Evolutionary conservation across 2,113 vertebrate species (phyloP).

Genomic region (Pogona vitticeps): DNA sequence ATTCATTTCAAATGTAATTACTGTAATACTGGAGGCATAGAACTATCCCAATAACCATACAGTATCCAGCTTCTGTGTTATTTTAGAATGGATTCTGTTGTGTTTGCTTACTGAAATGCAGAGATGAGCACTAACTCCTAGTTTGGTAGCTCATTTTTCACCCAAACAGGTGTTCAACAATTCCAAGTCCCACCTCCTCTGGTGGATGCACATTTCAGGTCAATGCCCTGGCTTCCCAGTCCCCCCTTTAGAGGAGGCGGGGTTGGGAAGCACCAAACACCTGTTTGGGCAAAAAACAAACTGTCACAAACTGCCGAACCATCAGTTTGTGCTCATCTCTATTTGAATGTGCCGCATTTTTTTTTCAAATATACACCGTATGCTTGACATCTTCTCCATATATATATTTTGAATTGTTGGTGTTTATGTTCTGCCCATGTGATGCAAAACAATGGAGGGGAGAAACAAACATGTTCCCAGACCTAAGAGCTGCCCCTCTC

Average conservation of each 20-base stretch:
- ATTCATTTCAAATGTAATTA: not conserved
- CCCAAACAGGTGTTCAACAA: too few species aligned
- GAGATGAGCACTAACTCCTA: too few species aligned
- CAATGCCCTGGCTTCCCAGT: too few species aligned
- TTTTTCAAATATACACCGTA: not conserved
- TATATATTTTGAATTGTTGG: not conserved
- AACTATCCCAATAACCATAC: not conserved
- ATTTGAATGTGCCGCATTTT: too few species aligned
- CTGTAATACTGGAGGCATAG: not conserved
- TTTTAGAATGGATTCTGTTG: not conserved
- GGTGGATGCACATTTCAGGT: too few species aligned
- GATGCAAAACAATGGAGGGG: not conserved
- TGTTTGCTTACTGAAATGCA: not conserved
- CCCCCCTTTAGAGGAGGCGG: too few species aligned
- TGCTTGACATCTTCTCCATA: not conserved
- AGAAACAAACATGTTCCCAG: not conserved
- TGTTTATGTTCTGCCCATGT: not conserved
- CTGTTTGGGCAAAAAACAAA: too few species aligned
- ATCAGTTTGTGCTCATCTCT: too few species aligned
- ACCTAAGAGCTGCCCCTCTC: not conserved
- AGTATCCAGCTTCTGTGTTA: not conserved
- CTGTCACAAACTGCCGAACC: too few species aligned
- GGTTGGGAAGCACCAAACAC: too few species aligned
- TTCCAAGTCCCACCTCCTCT: too few species aligned
- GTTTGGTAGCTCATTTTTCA: too few species aligned